These are phyloP conservation scores for Hippasteria phrygiana DNA, from an alignment of 53 echinoderm and acorn worm species.

Conservation along the genomic window DNA sequence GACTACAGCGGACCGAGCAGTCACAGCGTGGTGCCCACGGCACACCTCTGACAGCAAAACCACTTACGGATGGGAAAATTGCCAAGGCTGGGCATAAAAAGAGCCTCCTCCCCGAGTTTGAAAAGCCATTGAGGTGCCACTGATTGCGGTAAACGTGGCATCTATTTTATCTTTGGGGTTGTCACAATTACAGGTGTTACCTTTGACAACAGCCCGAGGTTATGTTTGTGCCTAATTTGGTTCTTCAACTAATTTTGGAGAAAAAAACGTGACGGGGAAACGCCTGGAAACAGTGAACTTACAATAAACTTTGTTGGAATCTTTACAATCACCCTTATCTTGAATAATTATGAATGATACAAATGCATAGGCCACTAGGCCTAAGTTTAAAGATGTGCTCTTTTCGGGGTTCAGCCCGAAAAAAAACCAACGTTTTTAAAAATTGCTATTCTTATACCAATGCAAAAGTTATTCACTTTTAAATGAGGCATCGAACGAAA, in stretches of 20 bases:
- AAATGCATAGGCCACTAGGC: too few species aligned
- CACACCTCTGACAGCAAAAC: not conserved
- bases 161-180: not conserved
- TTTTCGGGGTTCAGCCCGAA: too few species aligned
- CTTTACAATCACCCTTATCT: too few species aligned
- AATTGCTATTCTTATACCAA: too few species aligned
- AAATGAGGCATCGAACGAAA: too few species aligned
- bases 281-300: not conserved
- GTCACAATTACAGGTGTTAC: not conserved
- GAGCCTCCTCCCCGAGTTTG: not conserved
- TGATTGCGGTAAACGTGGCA: constrained; percentile 17
- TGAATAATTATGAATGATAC: too few species aligned
- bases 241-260: not conserved
- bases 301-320: too few species aligned
- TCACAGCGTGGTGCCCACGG: not conserved
- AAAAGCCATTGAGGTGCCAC: constrained; percentile 21
- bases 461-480: too few species aligned
- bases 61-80: not conserved
- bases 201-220: constrained; percentile 5
- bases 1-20: not conserved
- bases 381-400: too few species aligned
- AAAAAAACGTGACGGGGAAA: constrained; percentile 28
- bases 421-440: too few species aligned
- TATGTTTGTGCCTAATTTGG: not conserved
- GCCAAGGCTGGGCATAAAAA: constrained; percentile 4